Percentiles rank a stretch among this genome's conserved stretches.
Evolutionary conservation across 2,888 invertebrate genomes (phyloP).

Genomic region (Stenichneumon culpator): DNA sequence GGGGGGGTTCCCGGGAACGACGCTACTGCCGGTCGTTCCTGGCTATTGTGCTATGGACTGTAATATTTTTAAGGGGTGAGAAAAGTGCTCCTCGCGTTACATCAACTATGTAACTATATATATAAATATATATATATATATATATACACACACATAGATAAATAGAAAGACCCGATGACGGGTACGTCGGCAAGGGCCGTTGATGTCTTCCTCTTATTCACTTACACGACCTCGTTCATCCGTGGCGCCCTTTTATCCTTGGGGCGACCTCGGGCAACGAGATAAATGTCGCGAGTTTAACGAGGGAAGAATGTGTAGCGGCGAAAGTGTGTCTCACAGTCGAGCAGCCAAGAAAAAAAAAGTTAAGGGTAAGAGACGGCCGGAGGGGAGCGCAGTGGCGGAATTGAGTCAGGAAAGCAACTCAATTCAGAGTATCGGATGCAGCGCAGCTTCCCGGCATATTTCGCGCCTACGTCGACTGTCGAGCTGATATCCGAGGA

Average conservation of each 20-base stretch:
- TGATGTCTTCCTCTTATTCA: constrained; percentile 17
- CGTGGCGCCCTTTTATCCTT: neutral
- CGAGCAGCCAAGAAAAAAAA: neutral
- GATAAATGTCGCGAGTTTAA: neutral
- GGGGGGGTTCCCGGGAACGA: constrained; percentile 14
- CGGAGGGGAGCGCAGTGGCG: neutral
- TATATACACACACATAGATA: too few species aligned
- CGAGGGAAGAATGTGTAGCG: neutral
- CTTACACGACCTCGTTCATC: constrained; percentile 11
- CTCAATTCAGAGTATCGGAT: neutral
- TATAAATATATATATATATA: neutral
- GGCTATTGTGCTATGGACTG: constrained; percentile 5
- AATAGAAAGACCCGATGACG: neutral
- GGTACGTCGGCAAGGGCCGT: neutral
- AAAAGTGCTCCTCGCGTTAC: constrained; percentile 9
- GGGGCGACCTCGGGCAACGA: neutral
- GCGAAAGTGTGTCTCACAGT: neutral
- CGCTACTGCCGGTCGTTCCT: constrained; percentile 6
- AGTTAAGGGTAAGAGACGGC: neutral
- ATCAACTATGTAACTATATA: neutral
- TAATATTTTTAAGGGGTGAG: constrained; percentile 22
- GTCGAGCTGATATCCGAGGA: neutral
- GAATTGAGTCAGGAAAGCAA: neutral
- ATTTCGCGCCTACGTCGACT: neutral
- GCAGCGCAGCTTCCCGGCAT: neutral